Conservation (phyloP, 2,113 vertebrate genomes). For the Marmota monax region DNA sequence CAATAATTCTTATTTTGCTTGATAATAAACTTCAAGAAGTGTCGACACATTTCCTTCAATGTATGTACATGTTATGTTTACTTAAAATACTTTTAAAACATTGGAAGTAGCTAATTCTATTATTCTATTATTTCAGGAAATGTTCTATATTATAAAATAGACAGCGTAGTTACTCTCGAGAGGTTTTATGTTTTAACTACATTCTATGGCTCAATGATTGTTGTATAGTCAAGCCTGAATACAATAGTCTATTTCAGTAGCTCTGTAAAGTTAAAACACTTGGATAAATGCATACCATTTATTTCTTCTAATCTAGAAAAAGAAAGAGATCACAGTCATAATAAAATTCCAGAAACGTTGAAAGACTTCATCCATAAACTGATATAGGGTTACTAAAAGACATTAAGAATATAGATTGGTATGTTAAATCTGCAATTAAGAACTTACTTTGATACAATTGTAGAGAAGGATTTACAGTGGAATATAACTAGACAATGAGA, state of each 20-base stretch:
- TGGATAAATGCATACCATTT: slow-evolving; percentile 3
- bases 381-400: not conserved
- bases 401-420: not conserved
- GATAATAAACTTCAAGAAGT: not conserved
- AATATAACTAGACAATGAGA: not conserved
- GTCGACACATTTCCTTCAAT: not conserved
- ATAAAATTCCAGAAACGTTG: slow-evolving; percentile 14
- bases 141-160: not conserved
- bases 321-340: not conserved
- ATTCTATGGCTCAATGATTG: not conserved
- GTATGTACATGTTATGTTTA: not conserved
- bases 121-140: slow-evolving; percentile 25
- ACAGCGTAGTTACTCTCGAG: not conserved
- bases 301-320: slow-evolving; percentile 1
- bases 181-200: not conserved
- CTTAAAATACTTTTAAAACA: not conserved
- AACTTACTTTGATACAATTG: not conserved
- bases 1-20: slow-evolving; percentile 28
- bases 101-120: not conserved
- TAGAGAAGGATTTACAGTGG: not conserved
- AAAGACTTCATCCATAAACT: not conserved
- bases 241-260: not conserved
- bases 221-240: not conserved
- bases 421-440: not conserved
- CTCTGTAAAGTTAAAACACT: not conserved